Base-by-base conservation (phyloP, 1,140 invertebrate genomes). In the Harlomillsia oculata region DNA sequence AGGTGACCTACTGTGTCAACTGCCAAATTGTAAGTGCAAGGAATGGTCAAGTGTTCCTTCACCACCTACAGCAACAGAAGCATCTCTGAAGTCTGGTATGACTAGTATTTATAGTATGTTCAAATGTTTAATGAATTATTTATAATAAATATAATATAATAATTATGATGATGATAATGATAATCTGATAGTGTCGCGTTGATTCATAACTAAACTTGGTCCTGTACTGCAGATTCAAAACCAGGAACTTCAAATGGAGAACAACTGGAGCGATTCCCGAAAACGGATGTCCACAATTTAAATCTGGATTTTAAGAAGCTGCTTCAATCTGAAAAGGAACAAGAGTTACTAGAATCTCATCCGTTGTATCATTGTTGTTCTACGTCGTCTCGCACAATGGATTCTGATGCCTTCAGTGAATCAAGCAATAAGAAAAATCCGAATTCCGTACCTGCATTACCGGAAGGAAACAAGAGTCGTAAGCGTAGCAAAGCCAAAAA, bases 11-110 rank as follows among this genome's bases (percentile, higher is more conserved):
- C 20, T 3, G 1, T 50, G 48, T 16, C 20, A 16, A 14, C 23
- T 50, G 2, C 32, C 48, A 3, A 36, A 36, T n/a, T 50, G 48
- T 39, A 50, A 50, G n/a, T 50, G 48, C 16, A 50, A 39, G 18
- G 21, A 37, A 26, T 50, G 48, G 48, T 30, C 26, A 20, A 49
- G 18, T 6, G 16, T 26, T 11, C 8, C 48, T 13, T 13, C 48
- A n/a, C 11, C 23, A 8, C 11, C 32, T 25, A 50, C 18, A 9
- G 39, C 30, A n/a, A 8, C 48, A 2, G 28, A 50, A 21, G 6
- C 8, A 34, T 49, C 8, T 37, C 48, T 25, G 23, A n/a, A 39
- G 18, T 20, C 23, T 18, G 9, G 5, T 21, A 2, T 34, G 25
- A 23, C 25, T 23, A 23, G 39, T 14, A 1, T 39, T 39, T 39